phyloP scores from a whole-genome alignment of 2,113 vertebrate genomes.

The Dissostichus mawsoni region DNA sequence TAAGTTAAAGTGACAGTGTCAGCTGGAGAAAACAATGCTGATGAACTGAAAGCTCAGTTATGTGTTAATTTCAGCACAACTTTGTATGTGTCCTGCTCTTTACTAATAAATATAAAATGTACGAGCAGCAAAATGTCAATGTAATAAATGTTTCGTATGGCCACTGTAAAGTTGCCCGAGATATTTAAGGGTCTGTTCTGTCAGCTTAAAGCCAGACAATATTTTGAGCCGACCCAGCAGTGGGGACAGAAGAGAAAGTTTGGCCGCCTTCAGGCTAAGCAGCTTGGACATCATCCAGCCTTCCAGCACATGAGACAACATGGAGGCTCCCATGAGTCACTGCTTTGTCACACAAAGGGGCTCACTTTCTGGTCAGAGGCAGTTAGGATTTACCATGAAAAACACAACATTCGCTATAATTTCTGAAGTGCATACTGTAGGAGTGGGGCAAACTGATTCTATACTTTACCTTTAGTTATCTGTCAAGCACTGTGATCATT shows the following conservation, averaged over 20 bases:
- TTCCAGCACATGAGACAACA: constrained; percentile 60
- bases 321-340: constrained; percentile 62
- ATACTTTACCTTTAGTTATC: not conserved
- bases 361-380: constrained; percentile 48
- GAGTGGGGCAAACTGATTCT: not conserved
- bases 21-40: constrained; percentile 26
- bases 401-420: constrained; percentile 21
- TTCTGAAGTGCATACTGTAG: constrained; percentile 22
- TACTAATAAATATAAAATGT: constrained; percentile 62
- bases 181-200: constrained; percentile 58
- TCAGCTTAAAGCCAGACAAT: constrained; percentile 58
- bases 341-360: constrained; percentile 63
- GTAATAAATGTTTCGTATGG: constrained; percentile 44
- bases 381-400: constrained; percentile 41
- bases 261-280: constrained; percentile 63
- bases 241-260: constrained; percentile 54
- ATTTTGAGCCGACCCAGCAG: constrained; percentile 47
- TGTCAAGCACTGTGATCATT: not conserved
- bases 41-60: constrained; percentile 28
- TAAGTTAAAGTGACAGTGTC: constrained; percentile 54
- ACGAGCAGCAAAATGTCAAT: constrained; percentile 58
- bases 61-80: constrained; percentile 38
- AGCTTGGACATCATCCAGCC: constrained; percentile 71
- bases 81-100: constrained; percentile 9
- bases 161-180: constrained; percentile 45